Percentiles rank a stretch among this genome's conserved stretches.
Evolutionary conservation across 1,140 invertebrate genomes (phyloP).

Genomic region (Triops cancriformis): DNA sequence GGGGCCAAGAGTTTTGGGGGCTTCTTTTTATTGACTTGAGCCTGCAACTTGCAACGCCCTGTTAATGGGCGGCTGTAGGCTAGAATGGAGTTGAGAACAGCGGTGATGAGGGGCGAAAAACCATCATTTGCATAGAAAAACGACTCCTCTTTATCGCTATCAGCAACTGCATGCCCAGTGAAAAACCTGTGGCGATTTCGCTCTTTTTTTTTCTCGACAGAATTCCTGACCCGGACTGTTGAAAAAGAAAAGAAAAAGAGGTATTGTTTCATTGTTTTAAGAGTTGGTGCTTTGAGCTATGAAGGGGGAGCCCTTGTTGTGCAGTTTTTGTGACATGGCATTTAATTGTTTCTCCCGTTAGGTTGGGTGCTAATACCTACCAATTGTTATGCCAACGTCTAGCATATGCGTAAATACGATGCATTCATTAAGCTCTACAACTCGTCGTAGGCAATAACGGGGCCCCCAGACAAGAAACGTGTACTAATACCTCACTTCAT

Average conservation of each 20-base stretch:
- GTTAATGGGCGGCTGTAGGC: conserved; percentile 12
- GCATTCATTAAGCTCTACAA: background rate
- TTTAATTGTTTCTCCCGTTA: background rate
- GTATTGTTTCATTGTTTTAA: background rate
- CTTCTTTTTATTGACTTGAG: conserved; percentile 1
- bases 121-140: conserved; percentile 6
- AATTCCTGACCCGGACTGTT: background rate
- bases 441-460: background rate
- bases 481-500: background rate
- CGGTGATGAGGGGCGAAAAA: conserved; percentile 11
- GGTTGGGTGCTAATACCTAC: background rate
- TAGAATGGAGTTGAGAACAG: conserved; percentile 2
- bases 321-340: background rate
- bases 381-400: background rate
- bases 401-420: background rate
- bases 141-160: conserved; percentile 9
- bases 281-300: background rate
- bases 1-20: background rate
- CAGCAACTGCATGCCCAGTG: background rate
- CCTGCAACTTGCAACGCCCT: conserved; percentile 12
- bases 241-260: background rate
- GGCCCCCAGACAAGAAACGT: background rate
- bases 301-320: background rate
- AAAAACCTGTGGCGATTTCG: background rate
- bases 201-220: background rate